These are phyloP conservation scores for Hydrocynus forskahlii DNA, from an alignment of 2,797 vertebrate genomes.

Conservation along the genomic window DNA sequence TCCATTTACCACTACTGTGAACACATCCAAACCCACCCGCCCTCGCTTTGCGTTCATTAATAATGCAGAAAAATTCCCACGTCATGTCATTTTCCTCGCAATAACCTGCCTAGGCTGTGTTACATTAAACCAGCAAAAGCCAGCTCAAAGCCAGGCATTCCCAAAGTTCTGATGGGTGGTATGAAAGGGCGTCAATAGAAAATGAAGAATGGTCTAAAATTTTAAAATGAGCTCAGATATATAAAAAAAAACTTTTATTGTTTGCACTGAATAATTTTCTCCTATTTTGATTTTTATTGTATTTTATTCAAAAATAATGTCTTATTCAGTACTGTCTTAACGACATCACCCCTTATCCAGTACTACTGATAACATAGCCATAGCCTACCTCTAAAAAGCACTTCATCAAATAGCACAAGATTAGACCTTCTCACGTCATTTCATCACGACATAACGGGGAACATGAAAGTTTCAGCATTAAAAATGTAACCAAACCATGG, in stretches of 20 bases:
- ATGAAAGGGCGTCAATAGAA: not conserved
- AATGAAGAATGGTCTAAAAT: not conserved
- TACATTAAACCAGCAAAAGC: no score
- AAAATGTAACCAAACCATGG: conserved; percentile 42
- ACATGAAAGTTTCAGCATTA: conserved; percentile 5
- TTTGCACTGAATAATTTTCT: conserved; percentile 21
- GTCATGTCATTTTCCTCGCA: no score
- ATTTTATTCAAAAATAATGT: conserved; percentile 37
- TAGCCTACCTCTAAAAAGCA: conserved; percentile 58
- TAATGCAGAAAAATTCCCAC: no score
- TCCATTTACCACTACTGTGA: no score
- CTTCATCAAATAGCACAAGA: conserved; percentile 15
- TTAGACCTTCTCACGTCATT: conserved; percentile 38
- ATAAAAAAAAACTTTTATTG: conserved; percentile 35
- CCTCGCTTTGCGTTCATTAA: no score
- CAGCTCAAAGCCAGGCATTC: not conserved
- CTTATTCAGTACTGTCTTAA: conserved; percentile 61
- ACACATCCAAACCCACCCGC: no score
- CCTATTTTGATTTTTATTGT: conserved; percentile 39
- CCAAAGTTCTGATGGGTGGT: not conserved
- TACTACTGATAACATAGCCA: conserved; percentile 51
- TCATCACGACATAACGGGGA: conserved; percentile 1
- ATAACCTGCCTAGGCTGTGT: no score
- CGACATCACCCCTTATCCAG: conserved; percentile 43
- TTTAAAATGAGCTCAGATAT: no score